A percentile compares a stretch with the other conserved stretches of the same genome.
Evolutionary conservation across 64 coral and sea anemone species (phyloP).

Genomic region (Stylophora pistillata): DNA sequence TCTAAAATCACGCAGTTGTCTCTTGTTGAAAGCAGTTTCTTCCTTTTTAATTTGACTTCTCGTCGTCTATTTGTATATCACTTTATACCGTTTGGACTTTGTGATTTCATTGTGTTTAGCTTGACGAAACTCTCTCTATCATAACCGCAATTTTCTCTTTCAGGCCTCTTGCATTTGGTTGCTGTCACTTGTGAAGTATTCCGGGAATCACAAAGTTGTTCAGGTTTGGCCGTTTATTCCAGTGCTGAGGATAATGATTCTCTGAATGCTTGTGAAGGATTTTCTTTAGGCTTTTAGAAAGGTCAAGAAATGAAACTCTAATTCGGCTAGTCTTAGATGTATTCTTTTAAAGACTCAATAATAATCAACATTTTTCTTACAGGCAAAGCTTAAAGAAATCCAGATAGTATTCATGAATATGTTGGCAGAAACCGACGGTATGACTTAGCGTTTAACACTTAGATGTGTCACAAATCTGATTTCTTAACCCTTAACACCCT

Average conservation of each 20-base stretch:
- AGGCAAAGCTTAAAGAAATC: constrained; percentile 81
- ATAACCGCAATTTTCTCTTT: neutral
- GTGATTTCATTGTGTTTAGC: no score
- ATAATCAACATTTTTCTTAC: neutral
- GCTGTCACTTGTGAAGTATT: constrained; percentile 89
- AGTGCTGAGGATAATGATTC: neutral
- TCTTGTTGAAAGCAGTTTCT: no score
- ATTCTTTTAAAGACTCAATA: neutral
- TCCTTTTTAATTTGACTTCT: no score
- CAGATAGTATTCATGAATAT: constrained; percentile 92
- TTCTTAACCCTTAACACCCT: no score
- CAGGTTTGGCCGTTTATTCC: constrained; percentile 46
- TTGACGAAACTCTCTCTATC: neutral
- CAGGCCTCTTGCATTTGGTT: constrained; percentile 96
- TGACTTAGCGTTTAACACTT: neutral
- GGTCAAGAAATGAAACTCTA: neutral
- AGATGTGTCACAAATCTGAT: neutral
- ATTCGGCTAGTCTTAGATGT: neutral
- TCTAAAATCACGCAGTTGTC: no score
- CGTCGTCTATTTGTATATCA: no score
- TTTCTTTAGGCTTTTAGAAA: neutral
- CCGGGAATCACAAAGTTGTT: constrained; percentile 71
- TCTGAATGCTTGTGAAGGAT: neutral
- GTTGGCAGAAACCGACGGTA: constrained; percentile 81
- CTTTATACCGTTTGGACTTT: no score